Conservation (phyloP, 2,797 vertebrate genomes). For the Austrolebias charrua region DNA sequence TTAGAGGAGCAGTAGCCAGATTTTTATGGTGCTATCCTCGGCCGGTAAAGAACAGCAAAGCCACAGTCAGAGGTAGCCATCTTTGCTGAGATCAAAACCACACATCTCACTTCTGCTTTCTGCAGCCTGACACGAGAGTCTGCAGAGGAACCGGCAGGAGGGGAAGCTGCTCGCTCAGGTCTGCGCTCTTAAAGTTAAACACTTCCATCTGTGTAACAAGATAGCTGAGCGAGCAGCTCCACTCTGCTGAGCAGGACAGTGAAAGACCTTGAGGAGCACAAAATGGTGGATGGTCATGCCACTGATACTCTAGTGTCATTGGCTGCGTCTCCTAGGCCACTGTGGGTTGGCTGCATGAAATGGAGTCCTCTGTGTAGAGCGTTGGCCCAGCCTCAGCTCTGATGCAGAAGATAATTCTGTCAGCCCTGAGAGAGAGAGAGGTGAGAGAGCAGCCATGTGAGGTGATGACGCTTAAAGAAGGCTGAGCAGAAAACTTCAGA, state of each 20-base stretch:
- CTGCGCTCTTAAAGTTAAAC: constrained; percentile 77
- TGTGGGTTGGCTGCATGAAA: constrained; percentile 83
- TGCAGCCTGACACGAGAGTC: constrained; percentile 65
- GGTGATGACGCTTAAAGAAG: constrained; percentile 89
- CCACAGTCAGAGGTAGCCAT: constrained; percentile 53
- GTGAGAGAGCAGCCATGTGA: constrained; percentile 68
- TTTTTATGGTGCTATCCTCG: constrained; percentile 27
- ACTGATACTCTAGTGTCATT: constrained; percentile 71
- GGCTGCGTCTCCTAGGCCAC: constrained; percentile 77
- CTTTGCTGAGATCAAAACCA: constrained; percentile 53
- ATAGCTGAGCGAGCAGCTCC: constrained; percentile 72
- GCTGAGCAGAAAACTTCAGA: constrained; percentile 78
- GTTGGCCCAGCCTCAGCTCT: constrained; percentile 90
- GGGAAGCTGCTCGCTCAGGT: constrained; percentile 73
- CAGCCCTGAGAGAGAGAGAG: constrained; percentile 84
- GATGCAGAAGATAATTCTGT: constrained; percentile 98
- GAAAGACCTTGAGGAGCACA: constrained; percentile 83
- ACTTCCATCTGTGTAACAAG: constrained; percentile 82
- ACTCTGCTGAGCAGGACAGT: constrained; percentile 71
- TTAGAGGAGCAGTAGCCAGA: constrained; percentile 30
- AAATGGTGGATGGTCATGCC: constrained; percentile 83
- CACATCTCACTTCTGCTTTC: constrained; percentile 75
- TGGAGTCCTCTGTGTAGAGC: constrained; percentile 89
- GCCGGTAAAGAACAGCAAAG: constrained; percentile 40
- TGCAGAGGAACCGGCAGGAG: constrained; percentile 69